phyloP scores from a whole-genome alignment of 2,888 invertebrate species.

The Drosophila parthenogenetica region DNA sequence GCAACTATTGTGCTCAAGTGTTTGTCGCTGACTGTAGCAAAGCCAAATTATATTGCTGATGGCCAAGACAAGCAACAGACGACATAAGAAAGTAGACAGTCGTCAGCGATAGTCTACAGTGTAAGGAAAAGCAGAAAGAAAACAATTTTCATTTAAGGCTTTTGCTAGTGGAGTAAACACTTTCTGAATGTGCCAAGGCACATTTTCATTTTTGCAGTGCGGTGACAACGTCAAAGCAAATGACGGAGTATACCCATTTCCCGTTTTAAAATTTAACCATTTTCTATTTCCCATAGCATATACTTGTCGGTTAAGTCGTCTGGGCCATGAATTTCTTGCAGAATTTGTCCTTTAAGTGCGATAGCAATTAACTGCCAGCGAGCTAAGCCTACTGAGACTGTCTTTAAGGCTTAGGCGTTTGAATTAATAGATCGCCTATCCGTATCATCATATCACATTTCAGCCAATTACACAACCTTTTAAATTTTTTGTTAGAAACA shows the following conservation, averaged over 20 bases:
- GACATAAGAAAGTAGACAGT: slow-evolving; percentile 10
- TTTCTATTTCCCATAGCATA: background rate
- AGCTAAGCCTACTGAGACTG: slow-evolving; percentile 30
- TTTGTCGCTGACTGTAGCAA: slow-evolving; percentile 66
- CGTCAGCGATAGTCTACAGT: background rate
- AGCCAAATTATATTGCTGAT: slow-evolving; percentile 70
- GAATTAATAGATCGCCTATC: slow-evolving; percentile 66
- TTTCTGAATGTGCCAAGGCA: slow-evolving; percentile 60
- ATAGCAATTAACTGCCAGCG: slow-evolving; percentile 61
- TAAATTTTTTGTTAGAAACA: slow-evolving; percentile 42
- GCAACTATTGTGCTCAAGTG: slow-evolving; percentile 72
- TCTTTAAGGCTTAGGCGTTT: slow-evolving; percentile 61
- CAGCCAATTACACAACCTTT: slow-evolving; percentile 65
- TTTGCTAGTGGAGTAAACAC: slow-evolving; percentile 66
- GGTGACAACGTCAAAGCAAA: slow-evolving; percentile 63
- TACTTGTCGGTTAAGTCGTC: slow-evolving; percentile 10
- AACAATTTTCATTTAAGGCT: slow-evolving; percentile 78
- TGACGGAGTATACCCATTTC: slow-evolving; percentile 42
- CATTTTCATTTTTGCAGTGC: slow-evolving; percentile 35
- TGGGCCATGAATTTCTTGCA: slow-evolving; percentile 27
- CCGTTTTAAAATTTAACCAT: background rate
- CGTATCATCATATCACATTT: slow-evolving; percentile 71
- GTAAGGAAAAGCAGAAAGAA: slow-evolving; percentile 47
- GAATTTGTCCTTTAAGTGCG: slow-evolving; percentile 50
- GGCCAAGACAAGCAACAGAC: slow-evolving; percentile 51